These are phyloP conservation scores for Bombus breviceps DNA, from an alignment of 1,140 invertebrate genomes.

Conservation along the genomic window DNA sequence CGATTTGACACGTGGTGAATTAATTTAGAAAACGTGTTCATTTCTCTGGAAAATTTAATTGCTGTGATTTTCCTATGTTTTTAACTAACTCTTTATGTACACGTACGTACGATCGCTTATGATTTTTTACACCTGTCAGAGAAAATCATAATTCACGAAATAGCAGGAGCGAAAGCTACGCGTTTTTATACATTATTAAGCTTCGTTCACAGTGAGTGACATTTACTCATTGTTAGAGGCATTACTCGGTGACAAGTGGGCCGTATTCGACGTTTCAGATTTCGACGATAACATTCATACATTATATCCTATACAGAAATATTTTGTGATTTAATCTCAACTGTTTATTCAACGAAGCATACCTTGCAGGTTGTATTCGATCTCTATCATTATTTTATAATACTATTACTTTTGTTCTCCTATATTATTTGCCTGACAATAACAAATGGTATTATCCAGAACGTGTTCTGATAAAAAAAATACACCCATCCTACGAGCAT, in stretches of 20 bases:
- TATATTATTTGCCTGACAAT: neutral
- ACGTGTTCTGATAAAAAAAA: neutral
- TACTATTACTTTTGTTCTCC: neutral
- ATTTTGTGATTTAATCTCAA: neutral
- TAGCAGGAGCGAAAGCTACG: neutral
- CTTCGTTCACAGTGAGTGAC: neutral
- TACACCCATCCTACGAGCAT: neutral
- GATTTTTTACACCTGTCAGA: too few species aligned
- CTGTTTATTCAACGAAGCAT: neutral
- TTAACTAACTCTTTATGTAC: neutral
- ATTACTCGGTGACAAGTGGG: neutral
- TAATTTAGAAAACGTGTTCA: neutral
- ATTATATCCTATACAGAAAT: neutral
- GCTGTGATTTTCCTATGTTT: neutral
- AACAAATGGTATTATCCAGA: neutral
- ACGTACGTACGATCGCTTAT: too few species aligned
- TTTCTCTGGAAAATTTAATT: neutral
- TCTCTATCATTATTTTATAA: neutral
- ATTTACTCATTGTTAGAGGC: neutral
- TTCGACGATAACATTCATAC: neutral
- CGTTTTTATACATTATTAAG: neutral
- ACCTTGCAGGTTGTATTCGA: neutral
- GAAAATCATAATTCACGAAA: neutral
- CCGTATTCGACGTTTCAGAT: neutral
- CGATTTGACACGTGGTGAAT: neutral